A percentile compares a stretch with the other conserved stretches of the same genome.
Conservation (phyloP, 2,888 invertebrate genomes). For the Aphrophora alni region DNA sequence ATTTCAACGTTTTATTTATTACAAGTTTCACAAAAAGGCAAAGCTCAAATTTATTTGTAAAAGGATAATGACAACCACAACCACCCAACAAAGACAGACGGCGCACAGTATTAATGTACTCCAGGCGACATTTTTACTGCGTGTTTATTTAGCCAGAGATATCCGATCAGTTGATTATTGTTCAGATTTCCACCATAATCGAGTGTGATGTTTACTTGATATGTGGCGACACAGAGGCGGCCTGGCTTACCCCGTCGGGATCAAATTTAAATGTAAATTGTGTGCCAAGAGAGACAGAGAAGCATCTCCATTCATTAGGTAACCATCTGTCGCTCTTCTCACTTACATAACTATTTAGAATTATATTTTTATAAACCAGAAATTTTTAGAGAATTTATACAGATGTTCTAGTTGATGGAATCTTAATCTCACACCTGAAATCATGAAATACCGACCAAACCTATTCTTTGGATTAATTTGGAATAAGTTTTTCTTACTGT, state of each 20-base stretch:
- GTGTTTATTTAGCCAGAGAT: background rate
- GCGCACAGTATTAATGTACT: background rate
- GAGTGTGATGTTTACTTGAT: background rate
- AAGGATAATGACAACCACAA: no score
- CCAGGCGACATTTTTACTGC: background rate
- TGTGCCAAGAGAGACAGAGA: background rate
- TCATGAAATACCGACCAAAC: no score
- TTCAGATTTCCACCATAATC: background rate
- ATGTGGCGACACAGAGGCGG: background rate
- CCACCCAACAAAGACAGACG: background rate
- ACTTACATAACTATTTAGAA: background rate
- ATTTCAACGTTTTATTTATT: no score
- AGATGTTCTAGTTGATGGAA: no score
- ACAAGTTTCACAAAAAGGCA: no score
- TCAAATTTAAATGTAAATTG: conserved; percentile 1
- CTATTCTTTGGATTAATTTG: no score
- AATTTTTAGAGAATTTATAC: no score
- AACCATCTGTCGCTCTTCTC: background rate
- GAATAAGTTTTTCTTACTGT: no score
- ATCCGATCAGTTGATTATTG: background rate
- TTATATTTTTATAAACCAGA: no score
- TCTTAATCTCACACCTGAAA: no score
- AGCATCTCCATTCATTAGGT: background rate
- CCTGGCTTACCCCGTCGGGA: background rate
- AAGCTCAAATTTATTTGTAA: no score